Base-by-base conservation (phyloP, 2,113 vertebrate genomes). In the Rhodinocichla rosea region DNA sequence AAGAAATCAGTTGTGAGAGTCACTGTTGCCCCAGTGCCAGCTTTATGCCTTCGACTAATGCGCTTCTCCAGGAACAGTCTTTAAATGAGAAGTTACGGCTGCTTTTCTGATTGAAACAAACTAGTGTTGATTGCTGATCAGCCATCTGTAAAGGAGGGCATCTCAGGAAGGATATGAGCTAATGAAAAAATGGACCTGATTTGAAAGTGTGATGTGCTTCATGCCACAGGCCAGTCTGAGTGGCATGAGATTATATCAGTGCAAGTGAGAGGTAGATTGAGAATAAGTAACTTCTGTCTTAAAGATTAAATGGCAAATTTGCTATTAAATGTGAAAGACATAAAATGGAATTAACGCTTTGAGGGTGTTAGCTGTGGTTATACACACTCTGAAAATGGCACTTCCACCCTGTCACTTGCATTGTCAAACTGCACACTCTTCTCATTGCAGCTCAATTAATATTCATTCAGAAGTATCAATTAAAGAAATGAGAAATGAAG, bases 131-230 rank as follows among this genome's bases (percentile, higher is more conserved):
- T 98, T 98, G 98, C 98, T 98, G 98, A 98, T 98, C 98, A 99
- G 98, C 98, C 99, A 98, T 98, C 98, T 99, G 98, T 98, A 99
- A 98, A 99, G 98, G 98, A 98, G 98, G 98, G 98, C 98, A 95
- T 97, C 97, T 97, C 95, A 73, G 97, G 97, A 98, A 99, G 98
- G 98, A 98, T 98, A 98, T 95, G 97, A 98, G 98, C 98, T 99
- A 98, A 99, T 99, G 98, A 98, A 98, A 98, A 99, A 98, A 99
- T 98, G 97, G 98, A 98, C 97, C 98, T 98, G 98, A 98, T 98
- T 98, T 98, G 98, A 98, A 98, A 97, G 98, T 95, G 97, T 97
- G 92, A 96, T 97, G 98, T 98, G 98, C 98, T 97, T 95, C 97
- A 94, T 94, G 96, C 98, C 97, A 97, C 97, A 60, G 91, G 97